Evolutionary conservation across 2,797 vertebrate species (phyloP), one percentile per base, ranked within the genome.

Genomic region (Sebastes steindachneri): DNA sequence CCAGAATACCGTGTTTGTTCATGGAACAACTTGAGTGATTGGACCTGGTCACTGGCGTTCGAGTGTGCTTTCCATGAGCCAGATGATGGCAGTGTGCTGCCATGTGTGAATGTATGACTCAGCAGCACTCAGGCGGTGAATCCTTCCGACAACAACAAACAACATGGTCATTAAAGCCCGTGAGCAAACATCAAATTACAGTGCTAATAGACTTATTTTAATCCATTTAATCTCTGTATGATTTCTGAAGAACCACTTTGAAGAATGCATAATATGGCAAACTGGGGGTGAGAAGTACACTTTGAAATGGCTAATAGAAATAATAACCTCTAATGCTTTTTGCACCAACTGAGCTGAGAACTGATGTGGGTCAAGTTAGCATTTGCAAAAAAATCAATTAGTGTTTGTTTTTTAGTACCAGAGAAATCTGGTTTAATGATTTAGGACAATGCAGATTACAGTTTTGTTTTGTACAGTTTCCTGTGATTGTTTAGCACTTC

Each of bases 1-100:
- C 12, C 12, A 37, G 7, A 58, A 23, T 19, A 19, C 9, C 31
- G 31, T 55, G 19, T 51, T 51, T 71, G 21, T 35, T 28, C 5
- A 55, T 31, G 17, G 15, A 55, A 28, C 26, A 3, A 11, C 19
- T 54, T 11, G 9, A 19, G 4, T 33, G 3, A 9, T 12, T 17
- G 8, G 28, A 2, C 11, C 7, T 35, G 26, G 45, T 53, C 9
- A 1, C 1, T 45, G 45, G 58, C 5, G 19, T 37, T 11, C 23
- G 19, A 12, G 3, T 58, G 17, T 68, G 4, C 28, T 29, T 23
- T 58, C 60, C 26, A 4, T 11, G 48, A 48, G 67, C 93, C 94
- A 92, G 85, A 84, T 55, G 94, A 88, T 88, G 94, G 93, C 93
- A 90, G 87, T 93, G 87, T 92, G 83, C 26, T 69, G 79, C 92